These are phyloP conservation scores for Rhamnusium bicolor DNA, from an alignment of 2,888 invertebrate genomes.

Conservation along the genomic window DNA sequence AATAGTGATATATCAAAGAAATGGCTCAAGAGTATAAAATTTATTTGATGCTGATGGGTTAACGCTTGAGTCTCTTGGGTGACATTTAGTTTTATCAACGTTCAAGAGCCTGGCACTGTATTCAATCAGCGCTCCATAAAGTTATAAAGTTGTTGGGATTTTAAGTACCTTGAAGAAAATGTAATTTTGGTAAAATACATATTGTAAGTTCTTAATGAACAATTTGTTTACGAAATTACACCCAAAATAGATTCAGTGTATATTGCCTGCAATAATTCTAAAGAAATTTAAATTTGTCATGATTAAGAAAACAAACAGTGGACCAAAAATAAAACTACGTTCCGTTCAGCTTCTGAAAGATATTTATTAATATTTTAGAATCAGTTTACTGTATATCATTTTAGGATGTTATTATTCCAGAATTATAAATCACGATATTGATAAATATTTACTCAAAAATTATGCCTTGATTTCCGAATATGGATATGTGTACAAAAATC, in stretches of 20 bases:
- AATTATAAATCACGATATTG: conserved; percentile 11
- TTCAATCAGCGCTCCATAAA: conserved; percentile 53
- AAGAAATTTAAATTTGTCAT: conserved; percentile 55
- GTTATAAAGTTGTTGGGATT: conserved; percentile 44
- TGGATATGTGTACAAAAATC: not conserved
- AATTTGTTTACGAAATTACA: conserved; percentile 58
- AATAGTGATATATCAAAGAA: conserved; percentile 35
- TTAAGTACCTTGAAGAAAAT: conserved; percentile 50
- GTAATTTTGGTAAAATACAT: conserved; percentile 50
- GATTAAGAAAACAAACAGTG: conserved; percentile 52
- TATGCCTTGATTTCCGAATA: too few species aligned
- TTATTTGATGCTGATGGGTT: conserved; percentile 29
- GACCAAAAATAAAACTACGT: conserved; percentile 42
- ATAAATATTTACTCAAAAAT: conserved; percentile 11
- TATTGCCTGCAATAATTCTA: conserved; percentile 41
- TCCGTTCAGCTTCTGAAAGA: conserved; percentile 9
- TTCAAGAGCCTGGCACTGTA: conserved; percentile 44
- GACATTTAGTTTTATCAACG: conserved; percentile 52
- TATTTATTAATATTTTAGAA: conserved; percentile 26
- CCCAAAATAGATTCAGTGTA: conserved; percentile 53
- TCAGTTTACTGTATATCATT: conserved; percentile 24
- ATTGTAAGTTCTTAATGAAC: conserved; percentile 58
- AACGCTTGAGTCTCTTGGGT: conserved; percentile 47
- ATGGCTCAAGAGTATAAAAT: conserved; percentile 30
- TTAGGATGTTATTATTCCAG: not conserved